Base-by-base conservation (phyloP, 2,113 vertebrate species). In the Corydoras maculifer region DNA sequence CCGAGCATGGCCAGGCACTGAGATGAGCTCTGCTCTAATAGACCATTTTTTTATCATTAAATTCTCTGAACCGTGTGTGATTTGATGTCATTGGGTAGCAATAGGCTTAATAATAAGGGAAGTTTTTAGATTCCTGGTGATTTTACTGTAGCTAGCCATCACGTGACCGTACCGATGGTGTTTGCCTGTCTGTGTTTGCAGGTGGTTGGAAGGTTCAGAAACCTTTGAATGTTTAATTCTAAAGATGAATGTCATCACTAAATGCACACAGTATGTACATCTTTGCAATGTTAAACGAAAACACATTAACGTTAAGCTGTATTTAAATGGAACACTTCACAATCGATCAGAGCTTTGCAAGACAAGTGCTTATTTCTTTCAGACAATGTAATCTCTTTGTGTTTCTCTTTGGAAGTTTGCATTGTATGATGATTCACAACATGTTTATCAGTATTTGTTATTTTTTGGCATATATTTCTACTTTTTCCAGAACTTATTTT, bases 41-140 rank as follows among this genome's bases (percentile, higher is more conserved):
- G 48, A 61, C 65, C 13, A 51, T 58, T 12, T 73, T 30, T 53
- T 43, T 57, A 58, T 18, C 60, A 79, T 85, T 85, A 85, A 85
- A 77, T 85, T 83, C 81, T 84, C 88, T 89, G 89, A 89, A 85
- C 87, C 88, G 82, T 76, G 83, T 82, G 62, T 68, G 63, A 70
- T 70, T 76, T 81, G 81, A 84, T 83, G 78, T 85, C 75, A 83
- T 65, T 80, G 81, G 82, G 80, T 86, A 88, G 87, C 84, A 85
- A 84, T 80, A 84, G 78, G 80, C 77, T 50, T 3, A 12, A 7
- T 86, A 68, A 68, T 80, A 81, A 81, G 73, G 31, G 74, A 78
- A 78, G 77, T 70, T 62, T 58, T 85, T 82, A 82, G 68, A 77
- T 81, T 77, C 79, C 51, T 80, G 81, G 75, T 84, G 68, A 79